phyloP scores from a whole-genome alignment of 2,797 vertebrate species.

The Rachycentron canadum region DNA sequence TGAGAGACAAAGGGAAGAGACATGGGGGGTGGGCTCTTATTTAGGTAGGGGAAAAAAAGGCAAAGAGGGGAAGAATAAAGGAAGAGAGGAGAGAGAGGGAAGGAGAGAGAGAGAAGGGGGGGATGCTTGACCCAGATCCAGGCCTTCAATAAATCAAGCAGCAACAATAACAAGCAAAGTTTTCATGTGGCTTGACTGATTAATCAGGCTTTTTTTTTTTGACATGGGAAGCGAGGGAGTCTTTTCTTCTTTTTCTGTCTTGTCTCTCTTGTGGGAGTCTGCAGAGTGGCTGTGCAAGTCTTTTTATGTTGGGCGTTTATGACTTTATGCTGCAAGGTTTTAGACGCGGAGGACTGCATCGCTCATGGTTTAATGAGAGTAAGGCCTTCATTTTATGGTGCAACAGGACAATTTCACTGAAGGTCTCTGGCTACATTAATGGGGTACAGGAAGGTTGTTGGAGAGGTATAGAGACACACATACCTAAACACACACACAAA shows the following conservation, averaged over 20 bases:
- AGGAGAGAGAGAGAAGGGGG: conserved; percentile 22
- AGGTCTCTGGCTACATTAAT: conserved; percentile 41
- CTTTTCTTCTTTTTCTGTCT: conserved; percentile 68
- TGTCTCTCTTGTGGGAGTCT: conserved; percentile 52
- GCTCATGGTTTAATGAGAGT: conserved; percentile 59
- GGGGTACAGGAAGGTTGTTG: conserved; percentile 3
- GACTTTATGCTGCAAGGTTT: conserved; percentile 59
- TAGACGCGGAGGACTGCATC: conserved; percentile 32
- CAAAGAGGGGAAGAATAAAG: conserved; percentile 48
- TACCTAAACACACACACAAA: neutral
- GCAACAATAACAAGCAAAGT: conserved; percentile 85
- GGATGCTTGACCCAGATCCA: conserved; percentile 79
- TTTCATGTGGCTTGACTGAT: conserved; percentile 83
- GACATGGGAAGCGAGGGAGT: conserved; percentile 58
- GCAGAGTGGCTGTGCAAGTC: conserved; percentile 36
- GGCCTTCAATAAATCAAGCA: conserved; percentile 85
- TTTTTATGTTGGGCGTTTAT: conserved; percentile 58
- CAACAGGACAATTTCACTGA: conserved; percentile 35
- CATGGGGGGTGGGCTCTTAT: conserved; percentile 75
- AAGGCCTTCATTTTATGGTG: conserved; percentile 41
- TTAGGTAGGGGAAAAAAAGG: conserved; percentile 65
- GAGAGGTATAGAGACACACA: neutral
- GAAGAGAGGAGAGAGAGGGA: conserved; percentile 36
- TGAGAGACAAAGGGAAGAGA: conserved; percentile 86
- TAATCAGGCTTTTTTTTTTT: conserved; percentile 72